phyloP scores from a whole-genome alignment of 30 jellyfish, hydroid and myxozoan genomes.

The Rhopilema esculentum region DNA sequence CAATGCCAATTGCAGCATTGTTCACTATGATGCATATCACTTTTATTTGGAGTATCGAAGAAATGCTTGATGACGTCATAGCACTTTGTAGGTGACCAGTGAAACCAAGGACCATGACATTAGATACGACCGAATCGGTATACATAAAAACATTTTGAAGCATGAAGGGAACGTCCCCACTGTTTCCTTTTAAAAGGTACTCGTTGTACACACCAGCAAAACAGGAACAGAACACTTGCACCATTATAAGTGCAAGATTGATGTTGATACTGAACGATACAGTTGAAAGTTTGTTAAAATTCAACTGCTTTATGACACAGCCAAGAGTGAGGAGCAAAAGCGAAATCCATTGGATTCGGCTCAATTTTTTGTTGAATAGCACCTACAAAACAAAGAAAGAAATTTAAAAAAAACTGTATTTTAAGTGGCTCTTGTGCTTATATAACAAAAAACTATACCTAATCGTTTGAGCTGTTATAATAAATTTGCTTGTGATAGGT shows the following conservation, averaged over 20 bases:
- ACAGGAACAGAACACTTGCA: conserved; percentile 97
- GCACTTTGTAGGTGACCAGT: conserved; percentile 87
- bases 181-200: conserved; percentile 90
- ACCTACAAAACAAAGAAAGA: conserved; percentile 40
- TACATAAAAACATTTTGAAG: conserved; percentile 96
- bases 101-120: conserved; percentile 72
- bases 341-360: conserved; percentile 94
- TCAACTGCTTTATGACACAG: conserved; percentile 93
- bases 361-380: conserved; percentile 84
- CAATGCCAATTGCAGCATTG: conserved; percentile 98
- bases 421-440: background rate
- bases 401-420: background rate
- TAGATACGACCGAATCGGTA: conserved; percentile 82
- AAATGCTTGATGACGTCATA: conserved; percentile 65
- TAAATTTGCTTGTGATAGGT: no score
- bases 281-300: conserved; percentile 38
- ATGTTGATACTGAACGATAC: conserved; percentile 65
- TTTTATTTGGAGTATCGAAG: conserved; percentile 77
- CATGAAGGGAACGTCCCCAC: conserved; percentile 96
- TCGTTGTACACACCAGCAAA: conserved; percentile 99
- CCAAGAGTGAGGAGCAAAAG: conserved; percentile 89
- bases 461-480: no score
- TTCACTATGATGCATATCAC: conserved; percentile 78
- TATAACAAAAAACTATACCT: no score
- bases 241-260: conserved; percentile 77